These are phyloP conservation scores for Cancer borealis DNA, from an alignment of 2,888 invertebrate species.

Conservation along the genomic window DNA sequence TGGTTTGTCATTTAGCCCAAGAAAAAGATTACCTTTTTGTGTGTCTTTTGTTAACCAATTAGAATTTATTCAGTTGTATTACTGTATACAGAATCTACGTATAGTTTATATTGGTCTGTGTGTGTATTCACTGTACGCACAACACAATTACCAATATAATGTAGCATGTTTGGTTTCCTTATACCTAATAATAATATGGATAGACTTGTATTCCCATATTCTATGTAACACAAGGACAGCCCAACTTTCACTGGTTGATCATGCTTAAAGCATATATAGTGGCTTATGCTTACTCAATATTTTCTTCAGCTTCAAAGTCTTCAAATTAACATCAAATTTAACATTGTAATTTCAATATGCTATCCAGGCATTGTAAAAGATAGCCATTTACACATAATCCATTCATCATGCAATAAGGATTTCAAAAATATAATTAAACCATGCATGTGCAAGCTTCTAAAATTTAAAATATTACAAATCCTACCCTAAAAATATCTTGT, in stretches of 20 bases:
- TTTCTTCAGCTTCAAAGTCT: background rate
- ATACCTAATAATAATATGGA: background rate
- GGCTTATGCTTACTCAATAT: background rate
- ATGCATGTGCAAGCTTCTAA: conserved; percentile 60
- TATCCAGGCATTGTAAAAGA: conserved; percentile 23
- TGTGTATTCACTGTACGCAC: background rate
- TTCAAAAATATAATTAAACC: conserved; percentile 49
- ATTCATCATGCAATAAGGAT: conserved; percentile 56
- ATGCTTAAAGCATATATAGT: conserved; percentile 21
- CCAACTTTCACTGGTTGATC: background rate
- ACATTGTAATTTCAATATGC: background rate
- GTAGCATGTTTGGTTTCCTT: background rate
- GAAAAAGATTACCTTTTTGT: no score
- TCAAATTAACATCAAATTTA: background rate
- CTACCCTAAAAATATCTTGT: conserved; percentile 34
- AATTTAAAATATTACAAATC: conserved; percentile 46
- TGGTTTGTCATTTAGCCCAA: no score
- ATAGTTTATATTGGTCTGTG: background rate
- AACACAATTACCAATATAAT: background rate
- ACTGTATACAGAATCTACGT: no score
- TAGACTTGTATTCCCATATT: background rate
- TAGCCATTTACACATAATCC: conserved; percentile 42
- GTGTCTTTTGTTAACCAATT: no score
- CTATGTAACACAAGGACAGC: conserved; percentile 23
- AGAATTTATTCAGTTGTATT: no score